phyloP scores from a whole-genome alignment of 2,797 vertebrate species.

The Falco columbarius region DNA sequence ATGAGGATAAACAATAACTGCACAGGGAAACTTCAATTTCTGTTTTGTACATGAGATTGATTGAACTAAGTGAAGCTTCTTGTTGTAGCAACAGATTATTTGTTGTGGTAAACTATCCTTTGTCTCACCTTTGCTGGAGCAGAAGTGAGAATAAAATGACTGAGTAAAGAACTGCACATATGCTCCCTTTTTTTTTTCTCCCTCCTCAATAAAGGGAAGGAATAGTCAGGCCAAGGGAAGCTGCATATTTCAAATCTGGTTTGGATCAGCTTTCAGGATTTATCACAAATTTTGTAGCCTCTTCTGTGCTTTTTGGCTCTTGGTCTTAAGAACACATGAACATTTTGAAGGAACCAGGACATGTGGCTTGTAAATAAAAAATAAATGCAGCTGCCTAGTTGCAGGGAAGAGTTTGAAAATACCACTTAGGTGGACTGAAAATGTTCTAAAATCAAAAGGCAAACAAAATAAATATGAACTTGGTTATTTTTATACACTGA shows the following conservation, averaged over 20 bases:
- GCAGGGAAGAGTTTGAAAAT: neutral
- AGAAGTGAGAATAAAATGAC: neutral
- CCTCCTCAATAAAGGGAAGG: neutral
- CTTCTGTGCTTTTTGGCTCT: neutral
- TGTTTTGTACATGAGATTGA: neutral
- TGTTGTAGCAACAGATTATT: neutral
- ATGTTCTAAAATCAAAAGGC: neutral
- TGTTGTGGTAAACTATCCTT: neutral
- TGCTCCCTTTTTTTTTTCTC: neutral
- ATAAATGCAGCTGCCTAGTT: neutral
- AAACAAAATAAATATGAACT: constrained; percentile 25
- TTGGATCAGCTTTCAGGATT: neutral
- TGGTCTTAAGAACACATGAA: neutral
- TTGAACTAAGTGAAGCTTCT: neutral
- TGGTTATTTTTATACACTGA: constrained; percentile 8
- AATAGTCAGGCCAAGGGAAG: neutral
- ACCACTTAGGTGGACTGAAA: neutral
- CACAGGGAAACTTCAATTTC: neutral
- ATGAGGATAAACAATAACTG: neutral
- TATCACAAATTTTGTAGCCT: neutral
- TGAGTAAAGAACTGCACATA: neutral
- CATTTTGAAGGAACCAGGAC: neutral
- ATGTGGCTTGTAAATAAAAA: constrained; percentile 13
- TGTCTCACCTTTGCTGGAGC: neutral
- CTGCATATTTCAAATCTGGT: neutral